Evolutionary conservation across 2,113 vertebrate species (phyloP).

Genomic region (Syrrhaptes paradoxus): DNA sequence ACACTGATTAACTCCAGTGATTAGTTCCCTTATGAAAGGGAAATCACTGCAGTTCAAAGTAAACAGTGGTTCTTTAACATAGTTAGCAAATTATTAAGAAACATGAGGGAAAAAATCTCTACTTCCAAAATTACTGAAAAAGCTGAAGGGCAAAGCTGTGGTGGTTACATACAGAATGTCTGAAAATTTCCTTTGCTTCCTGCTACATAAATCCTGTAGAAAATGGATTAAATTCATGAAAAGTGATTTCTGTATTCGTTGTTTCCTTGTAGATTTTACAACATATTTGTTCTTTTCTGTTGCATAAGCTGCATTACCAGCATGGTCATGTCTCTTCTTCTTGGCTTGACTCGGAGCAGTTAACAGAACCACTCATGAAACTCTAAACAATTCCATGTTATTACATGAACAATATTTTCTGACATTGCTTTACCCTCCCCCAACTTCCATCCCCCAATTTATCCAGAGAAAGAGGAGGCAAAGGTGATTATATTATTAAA

Average conservation of each 20-base stretch:
- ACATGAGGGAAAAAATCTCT: constrained; percentile 6
- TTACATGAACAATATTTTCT: neutral
- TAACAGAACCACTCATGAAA: neutral
- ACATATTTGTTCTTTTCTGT: neutral
- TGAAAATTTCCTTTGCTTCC: neutral
- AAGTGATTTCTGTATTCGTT: neutral
- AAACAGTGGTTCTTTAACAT: constrained; percentile 48
- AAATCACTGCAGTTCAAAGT: constrained; percentile 63
- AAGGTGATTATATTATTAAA: neutral
- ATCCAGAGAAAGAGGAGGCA: neutral
- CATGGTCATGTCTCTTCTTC: neutral
- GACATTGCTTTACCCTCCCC: neutral
- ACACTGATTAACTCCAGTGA: constrained; percentile 70
- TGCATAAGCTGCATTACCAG: neutral
- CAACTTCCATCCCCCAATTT: neutral
- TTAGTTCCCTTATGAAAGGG: constrained; percentile 60
- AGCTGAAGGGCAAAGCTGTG: constrained; percentile 38
- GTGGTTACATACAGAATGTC: neutral
- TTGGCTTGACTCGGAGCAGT: neutral
- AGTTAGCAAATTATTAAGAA: constrained; percentile 64
- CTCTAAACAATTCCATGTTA: neutral
- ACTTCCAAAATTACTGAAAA: neutral
- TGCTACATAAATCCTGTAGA: neutral
- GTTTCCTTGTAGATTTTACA: neutral
- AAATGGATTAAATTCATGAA: neutral